Conservation (phyloP, 2,888 invertebrate genomes). For the Nasonia oneida region DNA sequence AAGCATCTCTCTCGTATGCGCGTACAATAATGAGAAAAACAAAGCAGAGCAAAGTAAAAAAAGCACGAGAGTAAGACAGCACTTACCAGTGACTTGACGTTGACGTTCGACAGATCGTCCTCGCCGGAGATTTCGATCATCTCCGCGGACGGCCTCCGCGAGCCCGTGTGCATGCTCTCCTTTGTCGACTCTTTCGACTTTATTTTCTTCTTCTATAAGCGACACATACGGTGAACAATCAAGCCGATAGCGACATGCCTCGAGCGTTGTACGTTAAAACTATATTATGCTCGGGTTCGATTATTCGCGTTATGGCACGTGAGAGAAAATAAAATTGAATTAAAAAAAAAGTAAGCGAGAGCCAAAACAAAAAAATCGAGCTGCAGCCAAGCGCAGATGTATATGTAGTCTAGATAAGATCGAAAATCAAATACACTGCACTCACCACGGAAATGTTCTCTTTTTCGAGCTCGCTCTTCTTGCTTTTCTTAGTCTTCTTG, state of each 20-base stretch:
- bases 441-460: conserved; percentile 86
- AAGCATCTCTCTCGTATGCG: background rate
- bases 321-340: background rate
- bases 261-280: background rate
- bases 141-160: conserved; percentile 73
- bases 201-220: conserved; percentile 62
- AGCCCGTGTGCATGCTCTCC: conserved; percentile 72
- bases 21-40: background rate
- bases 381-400: conserved; percentile 7
- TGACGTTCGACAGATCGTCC: conserved; percentile 83
- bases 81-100: conserved; percentile 85
- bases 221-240: conserved; percentile 16
- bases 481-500: conserved; percentile 84
- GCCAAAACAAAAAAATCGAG: background rate
- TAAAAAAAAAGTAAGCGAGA: conserved; percentile 29
- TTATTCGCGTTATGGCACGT: background rate
- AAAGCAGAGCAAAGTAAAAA: background rate
- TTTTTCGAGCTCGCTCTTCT: conserved; percentile 83
- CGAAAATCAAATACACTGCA: conserved; percentile 69
- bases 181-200: conserved; percentile 59
- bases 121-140: conserved; percentile 77
- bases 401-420: background rate
- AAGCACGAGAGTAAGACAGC: background rate
- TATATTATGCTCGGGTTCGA: background rate
- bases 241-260: conserved; percentile 30